Conservation (phyloP, 2,797 vertebrate species). For the Taenioides sp. region DNA sequence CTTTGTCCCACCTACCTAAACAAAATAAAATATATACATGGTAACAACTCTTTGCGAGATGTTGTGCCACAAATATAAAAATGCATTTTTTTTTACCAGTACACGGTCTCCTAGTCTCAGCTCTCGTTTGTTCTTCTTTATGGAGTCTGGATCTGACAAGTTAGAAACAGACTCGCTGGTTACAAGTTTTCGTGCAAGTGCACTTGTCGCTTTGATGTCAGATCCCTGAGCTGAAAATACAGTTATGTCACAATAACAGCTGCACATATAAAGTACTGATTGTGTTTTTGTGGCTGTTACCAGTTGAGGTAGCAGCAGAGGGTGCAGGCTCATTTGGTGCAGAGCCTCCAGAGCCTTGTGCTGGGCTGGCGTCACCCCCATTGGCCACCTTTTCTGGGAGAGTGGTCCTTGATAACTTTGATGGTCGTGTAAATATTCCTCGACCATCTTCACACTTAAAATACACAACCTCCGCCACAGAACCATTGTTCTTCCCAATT, state of each 20-base stretch:
- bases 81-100: slow-evolving; percentile 77
- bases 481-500: slow-evolving; percentile 95
- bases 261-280: not conserved
- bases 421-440: slow-evolving; percentile 80
- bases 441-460: slow-evolving; percentile 77
- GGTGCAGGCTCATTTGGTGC: slow-evolving; percentile 7
- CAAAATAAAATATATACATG: not conserved
- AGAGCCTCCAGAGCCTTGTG: slow-evolving; percentile 40
- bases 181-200: slow-evolving; percentile 79
- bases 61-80: not conserved
- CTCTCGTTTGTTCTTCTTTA: slow-evolving; percentile 90
- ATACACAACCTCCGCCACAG: slow-evolving; percentile 88
- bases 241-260: not conserved
- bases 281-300: slow-evolving; percentile 25
- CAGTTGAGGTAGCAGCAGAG: slow-evolving; percentile 28
- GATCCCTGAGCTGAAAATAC: slow-evolving; percentile 35
- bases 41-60: not conserved
- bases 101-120: slow-evolving; percentile 91
- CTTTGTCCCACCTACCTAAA: slow-evolving; percentile 93
- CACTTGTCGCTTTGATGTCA: slow-evolving; percentile 55
- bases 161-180: slow-evolving; percentile 91
- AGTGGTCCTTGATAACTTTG: slow-evolving; percentile 68
- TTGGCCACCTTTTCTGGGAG: slow-evolving; percentile 83
- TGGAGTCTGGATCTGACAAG: slow-evolving; percentile 90
- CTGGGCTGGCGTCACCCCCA: slow-evolving; percentile 70